Conservation (phyloP, 92 coral and sea anemone genomes). For the Paramuricea clavata region DNA sequence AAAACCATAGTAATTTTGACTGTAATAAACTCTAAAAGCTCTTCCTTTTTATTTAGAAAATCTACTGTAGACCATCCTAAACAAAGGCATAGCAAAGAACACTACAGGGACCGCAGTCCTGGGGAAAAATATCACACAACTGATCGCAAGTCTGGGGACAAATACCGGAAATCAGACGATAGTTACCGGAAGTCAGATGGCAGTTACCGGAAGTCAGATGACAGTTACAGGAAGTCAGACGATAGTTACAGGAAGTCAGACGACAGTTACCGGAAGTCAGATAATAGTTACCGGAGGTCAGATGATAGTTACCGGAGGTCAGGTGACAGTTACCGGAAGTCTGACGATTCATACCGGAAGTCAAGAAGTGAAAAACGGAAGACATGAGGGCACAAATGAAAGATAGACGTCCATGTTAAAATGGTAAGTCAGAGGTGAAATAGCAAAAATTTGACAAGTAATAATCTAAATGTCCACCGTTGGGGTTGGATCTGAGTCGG, state of each 20-base stretch:
- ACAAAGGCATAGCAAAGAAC: neutral
- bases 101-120: neutral
- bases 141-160: constrained; percentile 13
- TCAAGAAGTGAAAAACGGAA: neutral
- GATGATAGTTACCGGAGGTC: neutral
- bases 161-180: neutral
- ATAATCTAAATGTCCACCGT: no score
- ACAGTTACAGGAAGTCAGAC: neutral
- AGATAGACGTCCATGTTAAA: neutral
- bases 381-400: neutral
- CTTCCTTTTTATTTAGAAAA: neutral
- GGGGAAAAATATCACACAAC: neutral
- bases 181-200: neutral
- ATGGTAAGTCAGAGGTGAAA: neutral
- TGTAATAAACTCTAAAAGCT: neutral
- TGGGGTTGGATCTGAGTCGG: no score
- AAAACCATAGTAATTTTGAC: no score
- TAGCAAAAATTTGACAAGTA: neutral
- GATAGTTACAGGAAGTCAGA: neutral
- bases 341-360: neutral
- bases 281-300: neutral
- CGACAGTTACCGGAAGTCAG: neutral
- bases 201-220: neutral
- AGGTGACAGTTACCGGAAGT: neutral
- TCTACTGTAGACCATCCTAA: neutral